Evolutionary conservation across 2,797 vertebrate species (phyloP).

Genomic region (Pygocentrus nattereri): DNA sequence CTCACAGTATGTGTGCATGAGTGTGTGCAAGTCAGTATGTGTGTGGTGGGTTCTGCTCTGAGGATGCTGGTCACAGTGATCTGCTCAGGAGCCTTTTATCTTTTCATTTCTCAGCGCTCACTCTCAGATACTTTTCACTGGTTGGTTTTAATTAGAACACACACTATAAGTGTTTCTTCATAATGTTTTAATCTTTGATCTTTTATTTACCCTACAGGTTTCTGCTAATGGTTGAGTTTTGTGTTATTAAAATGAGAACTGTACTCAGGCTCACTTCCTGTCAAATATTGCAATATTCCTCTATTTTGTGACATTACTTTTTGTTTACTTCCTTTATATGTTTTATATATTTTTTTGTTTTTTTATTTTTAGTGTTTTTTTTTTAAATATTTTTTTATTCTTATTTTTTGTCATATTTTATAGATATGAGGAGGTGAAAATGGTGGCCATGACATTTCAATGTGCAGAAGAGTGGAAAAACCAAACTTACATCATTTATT

Average conservation of each 20-base stretch:
- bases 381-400: slow-evolving; percentile 26
- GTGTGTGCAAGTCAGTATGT: slow-evolving; percentile 18
- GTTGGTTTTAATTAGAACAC: background rate
- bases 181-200: background rate
- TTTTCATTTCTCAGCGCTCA: background rate
- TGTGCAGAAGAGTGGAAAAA: slow-evolving; percentile 27
- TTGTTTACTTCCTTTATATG: slow-evolving; percentile 19
- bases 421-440: slow-evolving; percentile 68
- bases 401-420: slow-evolving; percentile 65
- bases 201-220: slow-evolving; percentile 17
- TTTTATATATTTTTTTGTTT: slow-evolving; percentile 56
- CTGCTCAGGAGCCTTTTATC: slow-evolving; percentile 4
- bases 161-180: background rate
- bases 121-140: background rate
- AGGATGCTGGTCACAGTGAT: slow-evolving; percentile 38
- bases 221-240: slow-evolving; percentile 27
- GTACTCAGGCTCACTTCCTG: slow-evolving; percentile 20
- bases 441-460: slow-evolving; percentile 52
- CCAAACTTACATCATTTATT: background rate
- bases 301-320: slow-evolving; percentile 7
- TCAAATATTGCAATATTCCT: slow-evolving; percentile 21
- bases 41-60: slow-evolving; percentile 19
- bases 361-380: slow-evolving; percentile 45
- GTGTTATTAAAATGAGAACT: slow-evolving; percentile 24
- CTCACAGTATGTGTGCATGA: background rate